These are phyloP conservation scores for Chironomus tentans DNA, from an alignment of 2,888 invertebrate species.

Conservation along the genomic window DNA sequence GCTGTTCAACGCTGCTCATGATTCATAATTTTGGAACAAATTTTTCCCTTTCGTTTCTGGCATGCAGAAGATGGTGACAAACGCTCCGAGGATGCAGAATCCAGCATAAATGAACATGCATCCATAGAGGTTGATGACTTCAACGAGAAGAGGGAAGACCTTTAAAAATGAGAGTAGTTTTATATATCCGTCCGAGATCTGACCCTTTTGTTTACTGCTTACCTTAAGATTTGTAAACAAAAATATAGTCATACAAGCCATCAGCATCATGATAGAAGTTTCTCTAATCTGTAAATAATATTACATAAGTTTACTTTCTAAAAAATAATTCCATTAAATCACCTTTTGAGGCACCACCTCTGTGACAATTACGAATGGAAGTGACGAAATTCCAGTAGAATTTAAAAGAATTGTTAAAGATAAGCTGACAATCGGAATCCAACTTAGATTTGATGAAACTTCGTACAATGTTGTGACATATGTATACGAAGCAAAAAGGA, in stretches of 20 bases:
- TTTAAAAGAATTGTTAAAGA: conserved; percentile 29
- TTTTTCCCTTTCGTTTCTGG: conserved; percentile 28
- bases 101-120: conserved; percentile 27
- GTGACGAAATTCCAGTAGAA: conserved; percentile 29
- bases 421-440: conserved; percentile 30
- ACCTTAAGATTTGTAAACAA: conserved; percentile 29
- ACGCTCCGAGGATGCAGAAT: conserved; percentile 23
- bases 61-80: conserved; percentile 25
- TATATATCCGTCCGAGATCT: too few species aligned
- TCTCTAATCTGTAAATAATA: conserved; percentile 4
- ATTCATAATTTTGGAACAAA: not conserved
- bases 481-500: not conserved
- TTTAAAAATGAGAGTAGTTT: not conserved
- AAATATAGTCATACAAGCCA: conserved; percentile 28
- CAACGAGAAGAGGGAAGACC: conserved; percentile 27
- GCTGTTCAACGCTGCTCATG: too few species aligned
- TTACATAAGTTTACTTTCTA: too few species aligned
- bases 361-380: conserved; percentile 29
- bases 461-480: not conserved
- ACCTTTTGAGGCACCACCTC: conserved; percentile 30
- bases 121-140: conserved; percentile 27
- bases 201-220: too few species aligned
- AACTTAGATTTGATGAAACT: conserved; percentile 11
- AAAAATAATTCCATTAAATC: too few species aligned
- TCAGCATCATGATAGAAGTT: conserved; percentile 28